Percentiles rank a stretch among this genome's conserved stretches.
These are phyloP conservation scores for Candidula unifasciata DNA, from an alignment of 2,888 invertebrate species.

Conservation along the genomic window DNA sequence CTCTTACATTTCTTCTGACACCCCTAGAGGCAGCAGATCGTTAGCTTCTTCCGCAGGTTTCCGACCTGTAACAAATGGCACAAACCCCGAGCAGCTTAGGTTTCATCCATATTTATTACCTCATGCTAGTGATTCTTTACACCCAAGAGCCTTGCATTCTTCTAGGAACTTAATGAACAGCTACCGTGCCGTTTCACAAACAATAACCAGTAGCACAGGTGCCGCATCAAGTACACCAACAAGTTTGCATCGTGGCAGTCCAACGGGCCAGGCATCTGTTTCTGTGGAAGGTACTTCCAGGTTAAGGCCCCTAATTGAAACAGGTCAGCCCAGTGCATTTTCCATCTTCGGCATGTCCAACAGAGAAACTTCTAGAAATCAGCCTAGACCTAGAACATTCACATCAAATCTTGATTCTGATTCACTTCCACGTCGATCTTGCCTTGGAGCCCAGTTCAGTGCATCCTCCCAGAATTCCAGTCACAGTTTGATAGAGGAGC, in stretches of 20 bases:
- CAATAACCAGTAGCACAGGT: not conserved
- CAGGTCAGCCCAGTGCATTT: conserved; percentile 35
- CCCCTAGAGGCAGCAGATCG: not conserved
- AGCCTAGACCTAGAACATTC: conserved; percentile 4
- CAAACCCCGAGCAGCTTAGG: not conserved
- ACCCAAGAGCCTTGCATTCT: not conserved
- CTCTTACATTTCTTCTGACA: not conserved
- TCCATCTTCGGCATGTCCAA: conserved; percentile 30
- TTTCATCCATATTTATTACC: conserved; percentile 23
- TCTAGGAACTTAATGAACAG: conserved; percentile 17
- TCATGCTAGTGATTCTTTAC: conserved; percentile 4
- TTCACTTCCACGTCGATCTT: not conserved
- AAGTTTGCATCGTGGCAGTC: not conserved
- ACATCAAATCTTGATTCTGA: conserved; percentile 7
- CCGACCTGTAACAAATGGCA: not conserved
- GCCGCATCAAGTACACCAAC: not conserved
- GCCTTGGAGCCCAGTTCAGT: not conserved
- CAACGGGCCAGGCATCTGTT: not conserved
- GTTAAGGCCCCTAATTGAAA: not conserved
- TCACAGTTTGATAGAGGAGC: not conserved
- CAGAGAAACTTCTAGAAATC: not conserved
- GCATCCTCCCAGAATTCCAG: not conserved
- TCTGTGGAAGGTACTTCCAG: not conserved
- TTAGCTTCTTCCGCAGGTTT: not conserved
- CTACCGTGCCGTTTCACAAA: not conserved